Percentiles rank a stretch among this genome's conserved stretches.
Conservation (phyloP, 2,797 vertebrate genomes). For the Cheirogaleus major region DNA sequence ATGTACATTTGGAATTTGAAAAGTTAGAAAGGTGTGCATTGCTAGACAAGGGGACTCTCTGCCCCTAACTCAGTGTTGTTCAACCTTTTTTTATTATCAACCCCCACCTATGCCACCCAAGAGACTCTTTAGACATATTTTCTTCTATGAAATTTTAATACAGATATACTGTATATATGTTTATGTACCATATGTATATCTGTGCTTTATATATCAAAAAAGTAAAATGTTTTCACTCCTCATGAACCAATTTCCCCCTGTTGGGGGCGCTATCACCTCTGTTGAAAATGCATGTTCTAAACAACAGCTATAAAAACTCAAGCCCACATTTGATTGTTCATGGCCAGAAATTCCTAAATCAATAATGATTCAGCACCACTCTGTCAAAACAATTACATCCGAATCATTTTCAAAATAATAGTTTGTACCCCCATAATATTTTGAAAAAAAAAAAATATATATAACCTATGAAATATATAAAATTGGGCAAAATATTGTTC, state of each 20-base stretch:
- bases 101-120: neutral
- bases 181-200: neutral
- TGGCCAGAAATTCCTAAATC: conserved; percentile 26
- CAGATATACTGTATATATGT: neutral
- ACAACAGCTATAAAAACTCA: conserved; percentile 34
- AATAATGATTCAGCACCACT: conserved; percentile 4
- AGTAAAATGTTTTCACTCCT: neutral
- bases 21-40: neutral
- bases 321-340: neutral
- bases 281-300: neutral
- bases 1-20: neutral
- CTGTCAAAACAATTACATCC: conserved; percentile 33
- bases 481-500: neutral
- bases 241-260: neutral
- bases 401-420: conserved; percentile 43
- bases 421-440: neutral
- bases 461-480: neutral
- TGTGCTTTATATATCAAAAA: neutral
- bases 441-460: neutral
- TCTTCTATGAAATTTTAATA: neutral
- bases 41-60: neutral
- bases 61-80: neutral
- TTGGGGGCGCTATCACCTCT: neutral
- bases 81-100: neutral
- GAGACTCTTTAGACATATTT: neutral